Evolutionary conservation across 2,888 invertebrate genomes (phyloP), one percentile per base, ranked within the genome.

Genomic region (Timandra comae): DNA sequence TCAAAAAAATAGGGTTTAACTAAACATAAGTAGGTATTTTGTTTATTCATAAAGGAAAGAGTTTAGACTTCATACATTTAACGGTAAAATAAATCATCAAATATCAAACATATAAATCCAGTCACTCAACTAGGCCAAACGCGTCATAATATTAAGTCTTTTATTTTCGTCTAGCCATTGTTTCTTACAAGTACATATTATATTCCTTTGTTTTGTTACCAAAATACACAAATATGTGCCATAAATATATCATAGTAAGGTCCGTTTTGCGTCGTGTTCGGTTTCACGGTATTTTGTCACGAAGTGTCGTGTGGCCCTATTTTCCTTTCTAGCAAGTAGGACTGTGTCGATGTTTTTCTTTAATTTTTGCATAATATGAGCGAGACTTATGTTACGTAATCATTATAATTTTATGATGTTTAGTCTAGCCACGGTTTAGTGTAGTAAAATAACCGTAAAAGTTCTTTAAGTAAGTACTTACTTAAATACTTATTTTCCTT

Each of bases 281-380:
- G 41, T 37, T 54, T 56, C 76, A 77, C 72, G 77, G 73, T 48
- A 72, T 49, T 41, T 58, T 59, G 69, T 72, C 81, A 80, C 80
- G 81, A 76, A 70, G 53, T 63, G 53, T 64, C 73, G 74, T 76
- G 76, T 57, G 74, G 70, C 65, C 74, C 67, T 73, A 75, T 77
- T 81, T 73, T 63, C 49, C 55, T 56, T 47, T n/a, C 24, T 27
- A 8, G 47, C 50, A 46, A 49, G 52, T 50, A 50, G 38, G 43
- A 37, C 27, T 33, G 44, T 38, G 22, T 38, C 20, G 21, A 11
- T 30, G 21, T 16, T 35, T 39, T 38, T 40, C 36, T 35, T 38
- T 20, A 23, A 30, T 31, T 39, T 41, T 42, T 41, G 47, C 43
- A 43, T 45, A 42, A 27, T 33, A 22, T 41, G 30, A 23, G 25